Evolutionary conservation across 2,797 vertebrate genomes (phyloP), one percentile per base, ranked within the genome.

Genomic region (Takifugu rubripes): DNA sequence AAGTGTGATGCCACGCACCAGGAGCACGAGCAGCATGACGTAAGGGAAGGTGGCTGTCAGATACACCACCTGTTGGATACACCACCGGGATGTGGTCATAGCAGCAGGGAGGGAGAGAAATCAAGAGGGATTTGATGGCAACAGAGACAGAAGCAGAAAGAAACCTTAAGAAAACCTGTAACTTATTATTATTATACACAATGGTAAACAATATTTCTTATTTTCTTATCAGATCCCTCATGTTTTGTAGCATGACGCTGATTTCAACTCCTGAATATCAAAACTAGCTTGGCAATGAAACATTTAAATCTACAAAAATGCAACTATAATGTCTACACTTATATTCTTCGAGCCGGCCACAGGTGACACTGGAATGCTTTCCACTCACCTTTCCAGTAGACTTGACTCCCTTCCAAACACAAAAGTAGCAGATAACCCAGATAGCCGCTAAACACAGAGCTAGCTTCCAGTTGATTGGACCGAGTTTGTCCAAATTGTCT

Each of bases 1-100:
- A 17, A 97, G 90, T 0, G 92, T 94, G 72, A 92, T 79, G 0
- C 95, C 96, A 12, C 94, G 92, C 17, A 94, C 61, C 78, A 98
- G 85, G 49, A 98, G 89, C 64, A 94, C 82, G 33, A 95, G 43
- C 43, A 98, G 88, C 94, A 96, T 96, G 79, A 91, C 43, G 0
- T 96, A 97, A 0, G 95, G 96, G 66, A 98, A 98, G 0, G 94
- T 96, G 63, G 95, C 94, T 0, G 95, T 97, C 84, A 98, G 91
- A 64, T 96, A 98, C 60, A 98, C 95, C 0, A 96, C 94, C 95
- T 96, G 78, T 0, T 21, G 56, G 58, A 52, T 54, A 74, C 54
- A 83, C 68, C 75, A 27, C 1, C 5, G 21, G 68, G 70, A 66
- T 59, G 68, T 66, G 46, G 46, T n/a, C 43, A 15, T 5, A 44